Base-by-base conservation (phyloP, 1,140 invertebrate species). In the Scylla paramamosain region DNA sequence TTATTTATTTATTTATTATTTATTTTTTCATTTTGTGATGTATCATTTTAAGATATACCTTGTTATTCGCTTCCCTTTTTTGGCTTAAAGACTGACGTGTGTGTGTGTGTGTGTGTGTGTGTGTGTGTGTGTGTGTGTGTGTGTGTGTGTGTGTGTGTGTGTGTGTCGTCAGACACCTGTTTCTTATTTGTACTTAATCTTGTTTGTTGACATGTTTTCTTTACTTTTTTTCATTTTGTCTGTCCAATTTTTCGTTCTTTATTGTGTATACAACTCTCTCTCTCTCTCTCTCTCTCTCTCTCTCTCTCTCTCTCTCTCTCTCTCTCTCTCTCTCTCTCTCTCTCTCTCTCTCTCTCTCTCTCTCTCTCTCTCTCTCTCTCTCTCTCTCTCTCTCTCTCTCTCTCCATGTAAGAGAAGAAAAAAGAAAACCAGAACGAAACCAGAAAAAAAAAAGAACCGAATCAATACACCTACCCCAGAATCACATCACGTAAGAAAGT, bases 341-440 rank as follows among this genome's bases (percentile, higher is more conserved):
- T 82, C 77, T 28, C 77, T 82, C 77, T 82, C 77, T 82, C 77
- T 28, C 77, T 82, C 77, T 82, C 77, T 82, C 28, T 28, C 77
- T 28, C 77, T 28, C 28, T 28, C 28, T 7, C 77, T 7, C 67
- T n/a, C 67, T 77, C 67, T 77, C 67, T 77, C 67, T n/a, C 67
- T 77, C 67, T 77, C 67, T 77, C 67, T 77, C 67, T 77, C n/a
- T 77, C 67, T 77, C 67, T n/a, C 67, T 77, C n/a, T n/a, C n/a
- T n/a, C n/a, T n/a, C n/a, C n/a, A n/a, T n/a, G n/a, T n/a, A n/a
- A n/a, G n/a, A n/a, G n/a, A n/a, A n/a, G n/a, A n/a, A n/a, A n/a
- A n/a, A n/a, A n/a, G n/a, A n/a, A n/a, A n/a, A n/a, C n/a, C 67
- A 77, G 12, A 77, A n/a, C 12, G 67, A 77, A 77, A 77, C 12